Conservation (phyloP, 2,888 invertebrate genomes). For the Euzetes globulus region DNA sequence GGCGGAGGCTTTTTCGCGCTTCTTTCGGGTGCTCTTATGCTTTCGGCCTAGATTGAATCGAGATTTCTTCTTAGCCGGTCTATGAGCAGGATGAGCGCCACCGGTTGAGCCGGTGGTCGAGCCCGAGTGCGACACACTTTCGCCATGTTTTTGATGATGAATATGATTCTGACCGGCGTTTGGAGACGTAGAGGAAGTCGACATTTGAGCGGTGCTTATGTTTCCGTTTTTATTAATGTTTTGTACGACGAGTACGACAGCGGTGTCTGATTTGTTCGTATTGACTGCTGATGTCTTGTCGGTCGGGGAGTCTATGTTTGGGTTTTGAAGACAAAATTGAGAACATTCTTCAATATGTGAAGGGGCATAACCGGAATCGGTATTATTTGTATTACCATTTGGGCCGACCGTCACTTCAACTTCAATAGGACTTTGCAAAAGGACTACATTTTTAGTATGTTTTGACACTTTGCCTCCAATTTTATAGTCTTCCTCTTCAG, state of each 20-base stretch:
- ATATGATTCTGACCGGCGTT: conserved; percentile 10
- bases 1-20: conserved; percentile 84
- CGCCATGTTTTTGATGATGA: conserved; percentile 27
- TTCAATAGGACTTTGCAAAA: conserved; percentile 64
- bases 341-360: conserved; percentile 14
- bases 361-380: conserved; percentile 71
- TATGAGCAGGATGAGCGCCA: conserved; percentile 1
- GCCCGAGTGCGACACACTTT: not conserved
- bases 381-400: conserved; percentile 51
- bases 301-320: conserved; percentile 19
- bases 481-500: conserved; percentile 60
- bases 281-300: conserved; percentile 27
- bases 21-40: conserved; percentile 88
- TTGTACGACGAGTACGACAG: conserved; percentile 20
- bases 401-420: conserved; percentile 27
- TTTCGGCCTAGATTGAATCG: conserved; percentile 51
- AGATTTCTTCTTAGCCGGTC: conserved; percentile 40
- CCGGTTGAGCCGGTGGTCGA: not conserved
- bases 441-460: conserved; percentile 50
- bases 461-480: not conserved
- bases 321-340: conserved; percentile 34
- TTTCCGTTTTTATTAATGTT: conserved; percentile 25
- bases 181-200: conserved; percentile 8
- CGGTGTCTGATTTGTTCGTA: not conserved
- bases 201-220: conserved; percentile 24